Base-by-base conservation (phyloP, 2,797 vertebrate genomes). In the Anas georgica region DNA sequence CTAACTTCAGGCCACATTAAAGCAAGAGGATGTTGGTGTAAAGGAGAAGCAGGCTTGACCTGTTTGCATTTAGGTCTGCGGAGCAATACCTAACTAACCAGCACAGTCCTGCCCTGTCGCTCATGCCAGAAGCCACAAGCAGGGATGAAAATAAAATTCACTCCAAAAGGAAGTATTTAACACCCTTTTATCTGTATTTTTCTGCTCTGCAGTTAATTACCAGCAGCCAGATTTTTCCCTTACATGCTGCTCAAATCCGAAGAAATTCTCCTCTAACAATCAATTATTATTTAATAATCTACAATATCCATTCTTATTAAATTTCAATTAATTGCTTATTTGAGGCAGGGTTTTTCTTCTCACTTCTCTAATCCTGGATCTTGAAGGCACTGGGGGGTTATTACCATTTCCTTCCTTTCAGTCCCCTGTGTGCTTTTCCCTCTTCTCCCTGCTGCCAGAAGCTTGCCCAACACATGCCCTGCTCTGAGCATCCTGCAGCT, bases 211-310 rank as follows among this genome's bases (percentile, higher is more conserved):
- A 31, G 87, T 91, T 97, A 96, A 96, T 96, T 94, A 94, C 43
- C n/a, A 46, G 60, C 88, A 87, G 78, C 72, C 21, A 89, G 88
- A 93, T 89, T 95, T 95, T 79, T 97, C 94, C 94, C 91, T 43
- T 55, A 80, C 87, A 54, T 4, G 35, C 72, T 5, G 29, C 85
- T 95, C 91, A 91, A 91, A 90, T 78, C 90, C 79, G 80, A 92
- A 87, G 76, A 94, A 93, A 84, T 88, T 95, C 85, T 89, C 90
- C 95, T 91, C 93, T 96, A 96, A 94, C 81, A 84, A 96, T 95
- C 95, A 97, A 96, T 97, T 95, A 96, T 95, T 96, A 95, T 96
- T 95, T 93, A 96, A 97, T 97, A 96, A 95, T 93, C 91, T 90
- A 77, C 89, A 86, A 89, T 93, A 95, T 84, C 84, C 70, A 31